Base-by-base conservation (phyloP, 2,888 invertebrate species). In the Cataglyphis rosenhaueri region DNA sequence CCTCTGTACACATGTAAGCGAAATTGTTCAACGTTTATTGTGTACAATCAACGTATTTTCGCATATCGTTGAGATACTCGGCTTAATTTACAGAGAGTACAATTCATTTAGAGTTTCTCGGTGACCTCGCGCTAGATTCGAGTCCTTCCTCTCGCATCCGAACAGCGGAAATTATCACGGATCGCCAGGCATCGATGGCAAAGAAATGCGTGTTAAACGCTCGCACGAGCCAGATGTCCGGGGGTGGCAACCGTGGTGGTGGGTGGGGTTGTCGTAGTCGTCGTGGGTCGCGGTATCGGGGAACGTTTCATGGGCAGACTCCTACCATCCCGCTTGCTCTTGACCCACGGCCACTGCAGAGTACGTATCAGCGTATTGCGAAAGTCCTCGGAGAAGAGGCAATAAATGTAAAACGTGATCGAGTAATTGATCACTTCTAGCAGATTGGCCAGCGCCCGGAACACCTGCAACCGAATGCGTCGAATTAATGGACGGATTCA, bases 381-480 rank as follows among this genome's bases (percentile, higher is more conserved):
- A 93, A 97, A 97, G 91, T 97, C 97, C 91, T 97, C 96, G 87
- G 97, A 97, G 94, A 97, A 97, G 83, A 97, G 95, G 93, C 97
- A 97, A 94, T 97, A 97, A 84, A 97, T 97, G 94, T 97, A 97
- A 95, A 97, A 97, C 55, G 97, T 97, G 85, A 97, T 96, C 48
- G 97, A 97, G 94, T 97, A 97, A 94, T 97, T 97, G 88, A 96
- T 96, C 68, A 97, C 95, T 95, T 97, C 97, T 92, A 97, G 95
- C 48, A 97, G 95, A 94, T 97, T 97, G 81, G 97, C 97, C 70
- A 97, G 93, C 0, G 97, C 96, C 21, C 97, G 96, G 91, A 97
- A 97, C 62, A 97, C 96, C 96, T 96, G 92, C 61, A 84, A 87
- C 29, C 41, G 57, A 81, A 62, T 18, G 29, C n/a, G 18, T 29